Percentiles rank a stretch among this genome's conserved stretches.
Evolutionary conservation across 2,797 vertebrate species (phyloP).

Genomic region (Urophycis tenuis): DNA sequence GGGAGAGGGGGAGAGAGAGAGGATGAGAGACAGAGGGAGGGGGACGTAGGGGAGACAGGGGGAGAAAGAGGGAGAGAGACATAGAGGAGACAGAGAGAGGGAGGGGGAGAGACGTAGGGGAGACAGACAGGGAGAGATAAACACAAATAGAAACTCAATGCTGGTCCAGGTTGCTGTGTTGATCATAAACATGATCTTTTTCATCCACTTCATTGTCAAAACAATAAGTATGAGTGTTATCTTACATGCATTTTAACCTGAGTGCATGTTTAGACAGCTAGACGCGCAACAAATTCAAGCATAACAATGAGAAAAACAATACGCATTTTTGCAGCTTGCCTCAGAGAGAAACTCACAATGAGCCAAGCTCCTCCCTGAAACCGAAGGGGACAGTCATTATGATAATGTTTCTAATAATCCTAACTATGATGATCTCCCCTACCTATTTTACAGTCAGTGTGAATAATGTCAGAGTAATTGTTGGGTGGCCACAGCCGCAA

Average conservation of each 20-base stretch:
- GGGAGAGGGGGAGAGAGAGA: too few relatives aligned
- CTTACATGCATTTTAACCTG: neutral
- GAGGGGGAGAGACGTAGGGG: neutral
- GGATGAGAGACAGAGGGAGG: neutral
- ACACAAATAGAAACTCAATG: neutral
- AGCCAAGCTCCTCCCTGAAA: neutral
- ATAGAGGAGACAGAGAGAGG: too few relatives aligned
- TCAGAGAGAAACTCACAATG: neutral
- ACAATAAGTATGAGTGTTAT: too few relatives aligned
- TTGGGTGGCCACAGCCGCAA: conserved; percentile 1
- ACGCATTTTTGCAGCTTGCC: neutral
- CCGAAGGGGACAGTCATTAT: neutral
- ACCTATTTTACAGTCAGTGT: conserved; percentile 48
- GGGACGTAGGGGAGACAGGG: too few relatives aligned
- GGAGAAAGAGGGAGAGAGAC: too few relatives aligned
- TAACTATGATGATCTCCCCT: conserved; percentile 48
- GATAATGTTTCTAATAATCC: neutral
- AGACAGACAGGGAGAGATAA: neutral
- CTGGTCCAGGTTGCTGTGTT: neutral
- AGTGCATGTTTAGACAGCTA: neutral
- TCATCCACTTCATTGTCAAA: neutral
- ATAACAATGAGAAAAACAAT: neutral
- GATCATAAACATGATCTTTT: neutral
- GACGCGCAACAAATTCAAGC: neutral
- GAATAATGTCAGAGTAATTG: conserved; percentile 41